Conservation (phyloP, 1,140 invertebrate species). For the Sesamia nonagrioides region DNA sequence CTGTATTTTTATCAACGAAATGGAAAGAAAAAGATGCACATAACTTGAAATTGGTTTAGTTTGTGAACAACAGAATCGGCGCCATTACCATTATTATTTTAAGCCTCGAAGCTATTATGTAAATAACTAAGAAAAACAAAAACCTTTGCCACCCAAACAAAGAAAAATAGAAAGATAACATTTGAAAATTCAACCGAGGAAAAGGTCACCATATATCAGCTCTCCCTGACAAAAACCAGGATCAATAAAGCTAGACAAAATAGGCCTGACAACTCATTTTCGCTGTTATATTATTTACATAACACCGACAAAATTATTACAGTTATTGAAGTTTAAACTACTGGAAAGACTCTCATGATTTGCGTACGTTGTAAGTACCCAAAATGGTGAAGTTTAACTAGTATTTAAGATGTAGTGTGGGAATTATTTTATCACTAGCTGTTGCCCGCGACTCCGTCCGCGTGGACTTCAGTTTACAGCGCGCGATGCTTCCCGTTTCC, state of each 20-base stretch:
- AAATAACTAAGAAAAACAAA: background rate
- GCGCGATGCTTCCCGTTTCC: too few species aligned
- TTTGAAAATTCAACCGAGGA: constrained; percentile 3
- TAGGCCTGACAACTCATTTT: background rate
- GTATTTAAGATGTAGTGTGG: background rate
- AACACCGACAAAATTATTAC: background rate
- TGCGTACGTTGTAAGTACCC: background rate
- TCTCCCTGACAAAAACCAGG: constrained; percentile 12
- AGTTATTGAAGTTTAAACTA: background rate
- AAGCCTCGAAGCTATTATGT: too few species aligned
- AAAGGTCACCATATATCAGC: constrained; percentile 14
- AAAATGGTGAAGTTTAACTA: background rate
- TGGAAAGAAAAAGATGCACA: too few species aligned
- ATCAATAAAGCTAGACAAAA: constrained; percentile 23
- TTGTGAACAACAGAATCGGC: too few species aligned
- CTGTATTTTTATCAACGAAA: too few species aligned
- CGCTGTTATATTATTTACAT: constrained; percentile 15
- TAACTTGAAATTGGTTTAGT: too few species aligned
- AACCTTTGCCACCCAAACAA: background rate
- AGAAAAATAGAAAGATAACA: constrained; percentile 6
- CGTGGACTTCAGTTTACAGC: too few species aligned
- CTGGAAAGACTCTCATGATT: too few species aligned
- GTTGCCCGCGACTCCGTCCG: too few species aligned
- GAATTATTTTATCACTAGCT: background rate
- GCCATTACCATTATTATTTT: too few species aligned